phyloP scores from a whole-genome alignment of 2,888 invertebrate species.

The Colostygia pectinataria region DNA sequence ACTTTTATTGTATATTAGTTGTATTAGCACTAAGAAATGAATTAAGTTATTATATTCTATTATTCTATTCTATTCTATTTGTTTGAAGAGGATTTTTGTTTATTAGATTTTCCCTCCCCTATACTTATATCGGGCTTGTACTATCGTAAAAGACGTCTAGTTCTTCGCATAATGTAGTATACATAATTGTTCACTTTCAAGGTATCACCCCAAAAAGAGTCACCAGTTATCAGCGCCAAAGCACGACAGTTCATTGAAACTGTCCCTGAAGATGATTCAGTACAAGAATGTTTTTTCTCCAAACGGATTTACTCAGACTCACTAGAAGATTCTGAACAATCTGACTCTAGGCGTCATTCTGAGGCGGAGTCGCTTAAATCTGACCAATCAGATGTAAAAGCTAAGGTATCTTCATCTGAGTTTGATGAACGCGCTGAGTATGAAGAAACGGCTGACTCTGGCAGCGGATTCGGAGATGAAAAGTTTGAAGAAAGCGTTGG shows the following conservation, averaged over 20 bases:
- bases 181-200: slow-evolving; percentile 40
- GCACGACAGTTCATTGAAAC: slow-evolving; percentile 80
- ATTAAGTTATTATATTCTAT: too few species aligned
- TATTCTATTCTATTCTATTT: too few species aligned
- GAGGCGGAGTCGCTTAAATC: slow-evolving; percentile 80
- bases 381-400: slow-evolving; percentile 76
- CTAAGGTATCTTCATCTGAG: slow-evolving; percentile 76
- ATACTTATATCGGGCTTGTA: too few species aligned
- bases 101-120: too few species aligned
- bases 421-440: slow-evolving; percentile 79
- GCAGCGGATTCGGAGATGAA: slow-evolving; percentile 79
- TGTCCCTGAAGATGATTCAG: slow-evolving; percentile 80
- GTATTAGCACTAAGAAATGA: too few species aligned
- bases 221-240: slow-evolving; percentile 78
- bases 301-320: slow-evolving; percentile 80
- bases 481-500: slow-evolving; percentile 78
- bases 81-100: too few species aligned
- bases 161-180: too few species aligned
- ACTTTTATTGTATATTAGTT: too few species aligned
- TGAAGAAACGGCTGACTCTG: slow-evolving; percentile 74
- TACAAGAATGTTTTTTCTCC: slow-evolving; percentile 81
- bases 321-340: slow-evolving; percentile 77
- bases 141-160: too few species aligned
- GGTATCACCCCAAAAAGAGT: slow-evolving; percentile 68
- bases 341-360: slow-evolving; percentile 76